Percentiles rank a stretch among this genome's conserved stretches.
Evolutionary conservation across 2,888 invertebrate genomes (phyloP).

Genomic region (Phasia obesa): DNA sequence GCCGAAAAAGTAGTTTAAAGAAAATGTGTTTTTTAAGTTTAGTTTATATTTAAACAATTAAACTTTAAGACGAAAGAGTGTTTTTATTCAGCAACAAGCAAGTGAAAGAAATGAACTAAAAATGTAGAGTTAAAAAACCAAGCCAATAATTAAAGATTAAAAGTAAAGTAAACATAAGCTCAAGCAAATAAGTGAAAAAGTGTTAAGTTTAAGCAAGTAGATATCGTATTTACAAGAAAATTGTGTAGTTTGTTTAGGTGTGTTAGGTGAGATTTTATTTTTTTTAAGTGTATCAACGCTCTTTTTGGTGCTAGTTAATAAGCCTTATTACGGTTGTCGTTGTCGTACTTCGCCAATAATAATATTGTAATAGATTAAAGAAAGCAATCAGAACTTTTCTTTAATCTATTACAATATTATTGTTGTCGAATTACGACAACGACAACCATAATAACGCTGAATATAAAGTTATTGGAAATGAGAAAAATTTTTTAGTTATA

Average conservation of each 20-base stretch:
- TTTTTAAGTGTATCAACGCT: slow-evolving; percentile 46
- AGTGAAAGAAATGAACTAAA: slow-evolving; percentile 19
- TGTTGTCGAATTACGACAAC: too few species aligned
- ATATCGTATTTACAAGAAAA: slow-evolving; percentile 47
- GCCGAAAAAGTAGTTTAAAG: slow-evolving; percentile 10
- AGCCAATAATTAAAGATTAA: slow-evolving; percentile 55
- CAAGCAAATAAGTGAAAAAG: slow-evolving; percentile 67
- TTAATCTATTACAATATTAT: too few species aligned
- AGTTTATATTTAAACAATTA: not conserved
- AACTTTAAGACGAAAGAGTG: slow-evolving; percentile 30
- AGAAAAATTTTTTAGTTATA: too few species aligned
- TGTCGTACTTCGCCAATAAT: too few species aligned
- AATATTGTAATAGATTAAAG: too few species aligned
- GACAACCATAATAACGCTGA: too few species aligned
- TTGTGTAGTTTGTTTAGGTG: slow-evolving; percentile 40
- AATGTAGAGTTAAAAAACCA: slow-evolving; percentile 26
- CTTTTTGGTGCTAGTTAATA: not conserved
- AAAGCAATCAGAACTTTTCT: too few species aligned
- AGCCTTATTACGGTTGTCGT: too few species aligned
- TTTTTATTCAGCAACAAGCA: slow-evolving; percentile 15
- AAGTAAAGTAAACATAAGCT: slow-evolving; percentile 56
- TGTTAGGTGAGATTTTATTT: slow-evolving; percentile 10
- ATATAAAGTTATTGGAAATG: too few species aligned
- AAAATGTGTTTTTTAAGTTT: slow-evolving; percentile 15
- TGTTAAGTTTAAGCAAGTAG: slow-evolving; percentile 21